These are phyloP conservation scores for Pheosia tremula DNA, from an alignment of 2,888 invertebrate genomes.

Conservation along the genomic window DNA sequence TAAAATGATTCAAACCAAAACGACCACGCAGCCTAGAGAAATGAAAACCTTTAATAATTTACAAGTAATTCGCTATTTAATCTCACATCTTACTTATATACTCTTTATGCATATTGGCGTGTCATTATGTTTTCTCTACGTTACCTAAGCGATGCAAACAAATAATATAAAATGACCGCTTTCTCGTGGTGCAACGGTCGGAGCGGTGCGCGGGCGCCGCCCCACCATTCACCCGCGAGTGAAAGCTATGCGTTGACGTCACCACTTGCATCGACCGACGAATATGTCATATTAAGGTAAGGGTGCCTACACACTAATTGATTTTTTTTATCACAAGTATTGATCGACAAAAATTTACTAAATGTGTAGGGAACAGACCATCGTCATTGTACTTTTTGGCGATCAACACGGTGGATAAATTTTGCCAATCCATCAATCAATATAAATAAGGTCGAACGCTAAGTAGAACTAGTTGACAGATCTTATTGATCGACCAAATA, in stretches of 20 bases:
- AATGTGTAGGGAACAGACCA: too few species aligned
- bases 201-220: conserved; percentile 29
- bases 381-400: too few species aligned
- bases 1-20: too few species aligned
- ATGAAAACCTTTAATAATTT: neutral
- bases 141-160: conserved; percentile 44
- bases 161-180: conserved; percentile 57
- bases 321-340: too few species aligned
- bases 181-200: conserved; percentile 66
- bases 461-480: too few species aligned
- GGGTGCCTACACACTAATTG: neutral
- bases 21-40: too few species aligned
- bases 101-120: conserved; percentile 16
- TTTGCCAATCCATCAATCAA: too few species aligned
- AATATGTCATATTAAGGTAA: conserved; percentile 29
- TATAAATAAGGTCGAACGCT: too few species aligned
- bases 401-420: too few species aligned
- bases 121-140: conserved; percentile 27
- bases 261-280: conserved; percentile 58
- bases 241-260: conserved; percentile 71
- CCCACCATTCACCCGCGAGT: conserved; percentile 46
- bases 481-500: too few species aligned
- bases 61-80: neutral
- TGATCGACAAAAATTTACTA: too few species aligned
- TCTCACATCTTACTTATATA: neutral